Conservation (phyloP, 1,140 invertebrate species). For the Atta cephalotes region DNA sequence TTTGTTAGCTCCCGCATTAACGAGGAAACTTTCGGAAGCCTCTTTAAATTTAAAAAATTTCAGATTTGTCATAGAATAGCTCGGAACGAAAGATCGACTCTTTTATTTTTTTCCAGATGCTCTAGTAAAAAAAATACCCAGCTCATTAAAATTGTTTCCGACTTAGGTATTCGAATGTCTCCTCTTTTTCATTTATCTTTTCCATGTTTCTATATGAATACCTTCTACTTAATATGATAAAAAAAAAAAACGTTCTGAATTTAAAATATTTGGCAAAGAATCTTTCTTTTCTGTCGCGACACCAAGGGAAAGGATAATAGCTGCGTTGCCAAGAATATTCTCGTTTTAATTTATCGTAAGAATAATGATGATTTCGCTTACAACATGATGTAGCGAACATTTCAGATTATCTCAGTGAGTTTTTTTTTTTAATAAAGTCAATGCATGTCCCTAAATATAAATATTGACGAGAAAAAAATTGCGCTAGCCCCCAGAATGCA, state of each 20-base stretch:
- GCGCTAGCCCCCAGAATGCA: background rate
- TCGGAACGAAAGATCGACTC: conserved; percentile 25
- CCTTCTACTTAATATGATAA: conserved; percentile 29
- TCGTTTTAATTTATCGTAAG: background rate
- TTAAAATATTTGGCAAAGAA: conserved; percentile 59
- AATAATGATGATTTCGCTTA: conserved; percentile 10
- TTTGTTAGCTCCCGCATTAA: conserved; percentile 26
- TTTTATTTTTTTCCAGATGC: background rate
- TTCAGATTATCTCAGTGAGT: background rate
- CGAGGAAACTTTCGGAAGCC: conserved; percentile 44
- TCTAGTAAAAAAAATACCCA: background rate
- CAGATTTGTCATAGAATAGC: conserved; percentile 14
- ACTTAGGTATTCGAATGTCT: conserved; percentile 1
- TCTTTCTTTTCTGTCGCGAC: conserved; percentile 9
- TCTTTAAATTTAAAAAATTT: conserved; percentile 26
- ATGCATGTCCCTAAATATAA: background rate
- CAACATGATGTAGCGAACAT: background rate
- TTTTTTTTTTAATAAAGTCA: background rate
- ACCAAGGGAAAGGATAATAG: conserved; percentile 16
- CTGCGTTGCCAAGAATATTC: background rate
- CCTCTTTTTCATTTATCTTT: background rate
- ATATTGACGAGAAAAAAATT: background rate
- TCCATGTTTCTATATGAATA: conserved; percentile 36
- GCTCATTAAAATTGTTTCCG: conserved; percentile 25
- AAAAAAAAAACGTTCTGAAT: conserved; percentile 22